Conservation (phyloP, 2,797 vertebrate genomes). For the Gastrophryne carolinensis region DNA sequence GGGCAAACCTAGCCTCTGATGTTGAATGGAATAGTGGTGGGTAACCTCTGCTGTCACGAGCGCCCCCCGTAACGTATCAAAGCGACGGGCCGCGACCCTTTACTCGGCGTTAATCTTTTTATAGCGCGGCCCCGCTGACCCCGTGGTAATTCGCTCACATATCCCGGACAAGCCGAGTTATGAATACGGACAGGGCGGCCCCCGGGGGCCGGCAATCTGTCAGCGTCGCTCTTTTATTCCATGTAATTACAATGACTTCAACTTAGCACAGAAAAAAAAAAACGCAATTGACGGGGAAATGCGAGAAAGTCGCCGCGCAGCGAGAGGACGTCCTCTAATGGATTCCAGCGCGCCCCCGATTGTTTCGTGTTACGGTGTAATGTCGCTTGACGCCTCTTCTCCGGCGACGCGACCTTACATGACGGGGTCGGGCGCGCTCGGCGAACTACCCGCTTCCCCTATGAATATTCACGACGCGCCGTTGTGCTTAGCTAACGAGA, state of each 20-base stretch:
- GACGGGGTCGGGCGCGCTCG: background rate
- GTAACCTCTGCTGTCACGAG: background rate
- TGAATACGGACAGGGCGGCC: slow-evolving; percentile 30
- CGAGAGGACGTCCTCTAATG: background rate
- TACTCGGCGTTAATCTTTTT: background rate
- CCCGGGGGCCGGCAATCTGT: background rate
- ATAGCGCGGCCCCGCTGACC: background rate
- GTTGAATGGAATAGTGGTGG: no score
- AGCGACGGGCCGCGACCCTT: background rate
- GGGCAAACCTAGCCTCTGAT: no score
- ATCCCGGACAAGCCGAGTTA: background rate
- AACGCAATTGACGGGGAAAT: background rate
- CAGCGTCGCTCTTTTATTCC: slow-evolving; percentile 15
- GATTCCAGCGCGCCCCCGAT: background rate
- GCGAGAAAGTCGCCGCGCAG: background rate
- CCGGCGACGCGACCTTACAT: background rate
- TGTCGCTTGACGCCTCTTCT: background rate
- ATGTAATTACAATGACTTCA: slow-evolving; percentile 35
- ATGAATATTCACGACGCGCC: no score
- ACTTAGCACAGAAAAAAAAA: background rate
- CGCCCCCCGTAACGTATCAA: background rate
- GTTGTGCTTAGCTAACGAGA: no score
- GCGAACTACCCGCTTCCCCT: no score
- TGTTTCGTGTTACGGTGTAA: background rate
- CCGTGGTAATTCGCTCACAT: slow-evolving; percentile 12